Evolutionary conservation across 30 jellyfish, hydroid and myxozoan genomes (phyloP).

Genomic region (Pseudorhiza aurosa): DNA sequence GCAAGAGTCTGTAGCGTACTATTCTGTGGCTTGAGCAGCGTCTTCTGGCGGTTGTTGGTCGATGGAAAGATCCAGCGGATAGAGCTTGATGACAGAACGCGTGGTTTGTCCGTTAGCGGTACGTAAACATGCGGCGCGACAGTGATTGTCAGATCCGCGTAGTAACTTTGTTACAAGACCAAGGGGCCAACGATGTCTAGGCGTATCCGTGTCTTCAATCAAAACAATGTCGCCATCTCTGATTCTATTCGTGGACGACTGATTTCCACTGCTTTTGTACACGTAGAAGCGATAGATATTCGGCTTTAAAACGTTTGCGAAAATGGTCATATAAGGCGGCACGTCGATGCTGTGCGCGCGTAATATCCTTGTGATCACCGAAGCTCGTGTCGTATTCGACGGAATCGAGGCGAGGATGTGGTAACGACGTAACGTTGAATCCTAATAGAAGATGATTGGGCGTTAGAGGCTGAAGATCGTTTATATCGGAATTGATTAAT

Average conservation of each 20-base stretch:
- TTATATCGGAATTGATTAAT: conserved; percentile 12
- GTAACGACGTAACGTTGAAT: conserved; percentile 14
- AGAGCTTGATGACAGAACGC: conserved; percentile 7
- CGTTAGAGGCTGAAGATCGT: conserved; percentile 43
- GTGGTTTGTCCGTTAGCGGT: conserved; percentile 27
- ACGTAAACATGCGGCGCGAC: conserved; percentile 22
- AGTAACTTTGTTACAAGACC: conserved; percentile 7
- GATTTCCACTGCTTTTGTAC: not conserved
- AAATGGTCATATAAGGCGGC: conserved; percentile 11
- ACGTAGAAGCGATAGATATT: conserved; percentile 4
- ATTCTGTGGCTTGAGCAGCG: too few relatives aligned
- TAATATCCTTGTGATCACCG: conserved; percentile 12
- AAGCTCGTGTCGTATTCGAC: conserved; percentile 3
- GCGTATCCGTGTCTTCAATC: conserved; percentile 26
- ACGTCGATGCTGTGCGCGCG: conserved; percentile 4
- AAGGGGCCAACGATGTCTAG: conserved; percentile 36
- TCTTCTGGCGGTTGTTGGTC: too few relatives aligned
- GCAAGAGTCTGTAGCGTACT: too few relatives aligned
- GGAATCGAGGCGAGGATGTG: conserved; percentile 8
- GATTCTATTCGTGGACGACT: not conserved
- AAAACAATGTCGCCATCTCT: conserved; percentile 24
- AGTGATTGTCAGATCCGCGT: conserved; percentile 9
- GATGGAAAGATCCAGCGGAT: conserved; percentile 26
- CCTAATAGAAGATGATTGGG: conserved; percentile 36
- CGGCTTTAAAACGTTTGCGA: not conserved